phyloP scores from a whole-genome alignment of 2,888 invertebrate genomes.

The Drosophila ustulata region DNA sequence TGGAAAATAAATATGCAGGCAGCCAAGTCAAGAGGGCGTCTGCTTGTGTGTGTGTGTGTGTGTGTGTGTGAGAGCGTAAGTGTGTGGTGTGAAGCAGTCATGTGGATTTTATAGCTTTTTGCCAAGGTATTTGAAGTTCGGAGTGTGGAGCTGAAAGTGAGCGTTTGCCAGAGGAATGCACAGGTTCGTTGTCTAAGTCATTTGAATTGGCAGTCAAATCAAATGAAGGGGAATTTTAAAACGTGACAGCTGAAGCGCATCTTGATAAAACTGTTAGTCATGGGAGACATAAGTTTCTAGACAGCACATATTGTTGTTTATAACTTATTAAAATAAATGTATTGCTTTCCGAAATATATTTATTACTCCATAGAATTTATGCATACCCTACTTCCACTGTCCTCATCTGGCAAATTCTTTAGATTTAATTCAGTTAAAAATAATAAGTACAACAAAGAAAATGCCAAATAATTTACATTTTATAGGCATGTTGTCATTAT shows the following conservation, averaged over 20 bases:
- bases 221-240: background rate
- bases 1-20: conserved; percentile 56
- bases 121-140: conserved; percentile 38
- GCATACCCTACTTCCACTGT: no score
- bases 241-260: background rate
- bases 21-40: conserved; percentile 62
- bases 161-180: conserved; percentile 40
- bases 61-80: conserved; percentile 18
- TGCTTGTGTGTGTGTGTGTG: conserved; percentile 15
- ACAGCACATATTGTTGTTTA: background rate
- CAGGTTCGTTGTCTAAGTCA: conserved; percentile 50
- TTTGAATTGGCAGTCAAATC: conserved; percentile 31
- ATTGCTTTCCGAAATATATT: background rate
- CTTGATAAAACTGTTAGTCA: background rate
- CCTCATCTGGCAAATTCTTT: no score
- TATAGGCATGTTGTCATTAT: no score
- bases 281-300: background rate
- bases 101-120: conserved; percentile 65
- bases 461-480: no score
- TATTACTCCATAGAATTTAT: no score
- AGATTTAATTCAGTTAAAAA: no score
- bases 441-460: no score
- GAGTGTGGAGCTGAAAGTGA: conserved; percentile 57
- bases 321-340: background rate
- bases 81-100: conserved; percentile 62